These are phyloP conservation scores for Microcebus tavaratra DNA, from an alignment of 2,113 vertebrate genomes.

Conservation along the genomic window DNA sequence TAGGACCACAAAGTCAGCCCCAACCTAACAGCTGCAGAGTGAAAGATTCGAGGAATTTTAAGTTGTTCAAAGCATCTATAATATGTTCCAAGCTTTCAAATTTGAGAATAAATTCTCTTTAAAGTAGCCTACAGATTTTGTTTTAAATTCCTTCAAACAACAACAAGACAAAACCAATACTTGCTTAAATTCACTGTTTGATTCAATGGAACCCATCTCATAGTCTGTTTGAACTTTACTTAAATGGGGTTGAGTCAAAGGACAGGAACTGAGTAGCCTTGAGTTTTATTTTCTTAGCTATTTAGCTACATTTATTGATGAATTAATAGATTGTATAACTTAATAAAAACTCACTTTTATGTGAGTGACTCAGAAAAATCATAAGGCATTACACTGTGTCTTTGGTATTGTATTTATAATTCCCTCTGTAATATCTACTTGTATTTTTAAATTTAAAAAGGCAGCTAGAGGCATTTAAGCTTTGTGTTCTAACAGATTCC, in stretches of 20 bases:
- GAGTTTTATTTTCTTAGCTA: not conserved
- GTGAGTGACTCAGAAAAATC: not conserved
- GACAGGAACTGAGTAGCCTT: not conserved
- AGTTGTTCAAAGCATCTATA: not conserved
- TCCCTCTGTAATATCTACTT: not conserved
- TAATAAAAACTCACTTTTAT: not conserved
- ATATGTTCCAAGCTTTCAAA: not conserved
- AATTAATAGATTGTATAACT: not conserved
- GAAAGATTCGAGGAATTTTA: not conserved
- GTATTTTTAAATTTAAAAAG: constrained; percentile 29
- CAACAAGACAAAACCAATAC: not conserved
- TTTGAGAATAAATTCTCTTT: not conserved
- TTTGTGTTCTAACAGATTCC: not conserved
- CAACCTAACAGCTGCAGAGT: not conserved
- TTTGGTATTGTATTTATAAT: not conserved
- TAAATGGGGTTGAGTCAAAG: not conserved
- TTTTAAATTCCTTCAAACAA: not conserved
- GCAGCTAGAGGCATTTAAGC: not conserved
- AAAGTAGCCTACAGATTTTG: not conserved
- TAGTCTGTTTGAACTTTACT: constrained; percentile 1
- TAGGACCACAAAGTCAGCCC: not conserved
- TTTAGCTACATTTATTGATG: not conserved
- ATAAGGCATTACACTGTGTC: not conserved
- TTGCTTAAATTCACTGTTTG: not conserved
- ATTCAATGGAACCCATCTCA: not conserved